Base-by-base conservation (phyloP, 2,888 invertebrate genomes). In the Anthoptus insignis region DNA sequence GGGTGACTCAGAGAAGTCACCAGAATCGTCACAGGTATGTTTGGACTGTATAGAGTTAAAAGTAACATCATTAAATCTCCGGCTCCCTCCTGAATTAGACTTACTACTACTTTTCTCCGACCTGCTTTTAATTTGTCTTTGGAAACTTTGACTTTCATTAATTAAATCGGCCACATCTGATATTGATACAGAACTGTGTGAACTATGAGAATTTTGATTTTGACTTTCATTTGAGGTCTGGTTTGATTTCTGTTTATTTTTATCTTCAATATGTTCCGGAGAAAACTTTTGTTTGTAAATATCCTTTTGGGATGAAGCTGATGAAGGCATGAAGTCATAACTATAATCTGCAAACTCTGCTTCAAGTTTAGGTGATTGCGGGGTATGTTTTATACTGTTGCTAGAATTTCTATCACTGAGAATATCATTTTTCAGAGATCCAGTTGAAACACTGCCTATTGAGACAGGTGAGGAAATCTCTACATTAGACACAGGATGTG, bases 131-230 rank as follows among this genome's bases (percentile, higher is more conserved):
- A 16, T 50, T 19, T 57, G 50, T 16, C 24, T 29, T 16, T 52
- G 65, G n/a, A 54, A 50, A 64, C 59, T 66, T 75, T 79, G 74
- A 84, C 88, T 87, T 57, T 90, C 90, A 85, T 89, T 91, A 22
- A 93, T 82, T 59, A 93, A 80, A 76, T 93, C 92, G 29, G 89
- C 88, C 57, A 92, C 89, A 81, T 93, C 92, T 16, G 92, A 92
- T 76, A 91, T 76, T 21, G 93, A 93, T 16, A 91, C 77, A 4
- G 93, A 92, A 70, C 91, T 91, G 52, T 81, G 84, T 22, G 89
- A 86, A 52, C 83, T 87, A 54, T 82, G 80, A 8, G 91, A 90
- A 42, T 80, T 83, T 59, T 84, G 83, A 64, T 80, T 83, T 11
- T 80, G 83, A 70, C 81, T 86, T 61, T 81, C 81, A 59, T 76